These are phyloP conservation scores for Pseudoips prasinana DNA, from an alignment of 2,888 invertebrate genomes.

Conservation along the genomic window DNA sequence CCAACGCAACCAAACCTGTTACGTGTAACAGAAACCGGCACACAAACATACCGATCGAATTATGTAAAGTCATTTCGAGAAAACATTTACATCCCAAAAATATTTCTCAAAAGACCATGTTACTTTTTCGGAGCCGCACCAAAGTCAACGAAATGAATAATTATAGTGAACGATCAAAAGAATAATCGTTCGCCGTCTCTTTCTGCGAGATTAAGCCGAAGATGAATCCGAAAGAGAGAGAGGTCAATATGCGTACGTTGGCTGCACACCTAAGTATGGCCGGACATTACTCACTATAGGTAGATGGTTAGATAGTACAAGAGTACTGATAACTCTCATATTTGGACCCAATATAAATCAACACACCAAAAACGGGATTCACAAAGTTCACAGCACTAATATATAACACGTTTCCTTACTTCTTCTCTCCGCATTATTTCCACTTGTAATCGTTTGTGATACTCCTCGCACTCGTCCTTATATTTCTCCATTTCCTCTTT, in stretches of 20 bases:
- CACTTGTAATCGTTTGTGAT: slow-evolving; percentile 96
- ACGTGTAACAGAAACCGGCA: slow-evolving; percentile 67
- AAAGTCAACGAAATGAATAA: slow-evolving; percentile 52
- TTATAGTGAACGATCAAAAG: slow-evolving; percentile 54
- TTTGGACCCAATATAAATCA: slow-evolving; percentile 42
- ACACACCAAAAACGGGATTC: slow-evolving; percentile 46
- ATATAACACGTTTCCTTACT: slow-evolving; percentile 87
- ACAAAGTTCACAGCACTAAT: slow-evolving; percentile 63
- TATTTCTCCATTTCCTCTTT: slow-evolving; percentile 99
- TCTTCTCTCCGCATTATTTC: slow-evolving; percentile 98
- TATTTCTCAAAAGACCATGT: slow-evolving; percentile 31
- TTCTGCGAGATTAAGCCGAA: slow-evolving; percentile 49
- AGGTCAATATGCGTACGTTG: slow-evolving; percentile 80
- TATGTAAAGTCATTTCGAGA: slow-evolving; percentile 42
- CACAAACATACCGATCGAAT: slow-evolving; percentile 43
- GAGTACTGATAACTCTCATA: slow-evolving; percentile 66
- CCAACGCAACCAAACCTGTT: slow-evolving; percentile 78
- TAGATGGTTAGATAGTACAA: slow-evolving; percentile 76
- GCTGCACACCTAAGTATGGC: slow-evolving; percentile 80
- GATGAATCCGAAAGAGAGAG: slow-evolving; percentile 69
- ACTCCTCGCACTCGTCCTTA: slow-evolving; percentile 98
- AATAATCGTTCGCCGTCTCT: slow-evolving; percentile 63
- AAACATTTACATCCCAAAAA: slow-evolving; percentile 34
- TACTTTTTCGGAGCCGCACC: slow-evolving; percentile 52
- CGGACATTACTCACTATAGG: slow-evolving; percentile 82